Evolutionary conservation across 2,797 vertebrate genomes (phyloP), one percentile per base, ranked within the genome.

Genomic region (Cyprinella venusta): DNA sequence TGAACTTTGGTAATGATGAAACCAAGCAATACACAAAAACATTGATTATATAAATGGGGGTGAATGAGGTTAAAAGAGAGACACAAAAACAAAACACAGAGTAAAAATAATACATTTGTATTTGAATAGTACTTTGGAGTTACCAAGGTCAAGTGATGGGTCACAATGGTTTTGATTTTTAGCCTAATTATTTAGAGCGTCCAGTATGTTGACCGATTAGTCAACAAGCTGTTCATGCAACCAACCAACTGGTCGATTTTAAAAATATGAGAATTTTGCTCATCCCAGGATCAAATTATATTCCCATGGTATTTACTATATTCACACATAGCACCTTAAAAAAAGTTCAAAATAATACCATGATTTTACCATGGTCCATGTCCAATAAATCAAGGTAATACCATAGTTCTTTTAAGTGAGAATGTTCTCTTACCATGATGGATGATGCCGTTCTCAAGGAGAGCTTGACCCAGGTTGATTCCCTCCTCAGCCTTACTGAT

Each of bases 401-500:
- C 24, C 38, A 70, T 4, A 1, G 8, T 6, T n/a, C 12, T 16
- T 16, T 76, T 42, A 36, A 12, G 30, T 15, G 15, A 33, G 50
- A 70, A 42, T 3, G 16, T 56, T 87, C 16, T 90, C 96, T 97
- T 92, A 98, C 98, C 97, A 0, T 99, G 98, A 92, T 99, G 98
- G 91, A 99, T 99, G 85, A 99, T 98, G 80, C 98, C 98, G 1
- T 99, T 99, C 91, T 99, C 98, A 93, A 99, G 75, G 45, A 99
- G 91, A 8, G 98, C 98, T 90, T 99, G 98, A 89, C 98, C 98
- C 90, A 99, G 88, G 92, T 99, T 99, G 87, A 99, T 96, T 3
- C 98, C 98, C 91, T 99, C 98, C 45, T 99, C 98, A 0, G 96
- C 94, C 90, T 97, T 99, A 91, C 97, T 97, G 94, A 99, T 99